These are phyloP conservation scores for Felis catus DNA, from an alignment of 2,113 vertebrate genomes.

Conservation along the genomic window F.catus_Fca126_mat1.0 CM031415.1:117195501-117196000, in stretches of 20 bases:
- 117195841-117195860: background rate
- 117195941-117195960: slow-evolving; percentile 99
- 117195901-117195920: slow-evolving; percentile 70
- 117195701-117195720: background rate
- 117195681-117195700: background rate
- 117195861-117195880: background rate
- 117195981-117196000: slow-evolving; percentile 99
- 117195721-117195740: background rate
- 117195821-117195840: background rate
- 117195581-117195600: background rate
- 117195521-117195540: background rate
- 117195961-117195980: slow-evolving; percentile 99
- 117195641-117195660: no score
- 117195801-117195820: background rate
- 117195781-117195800: background rate
- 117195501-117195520: background rate
- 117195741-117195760: background rate
- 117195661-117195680: background rate
- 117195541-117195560: background rate
- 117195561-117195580: background rate
- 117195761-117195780: background rate
- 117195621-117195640: no score
- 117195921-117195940: slow-evolving; percentile 97
- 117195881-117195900: slow-evolving; percentile 27
- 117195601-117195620: background rate